phyloP scores from a whole-genome alignment of 2,113 vertebrate genomes.

The Oncorhynchus masou region DNA sequence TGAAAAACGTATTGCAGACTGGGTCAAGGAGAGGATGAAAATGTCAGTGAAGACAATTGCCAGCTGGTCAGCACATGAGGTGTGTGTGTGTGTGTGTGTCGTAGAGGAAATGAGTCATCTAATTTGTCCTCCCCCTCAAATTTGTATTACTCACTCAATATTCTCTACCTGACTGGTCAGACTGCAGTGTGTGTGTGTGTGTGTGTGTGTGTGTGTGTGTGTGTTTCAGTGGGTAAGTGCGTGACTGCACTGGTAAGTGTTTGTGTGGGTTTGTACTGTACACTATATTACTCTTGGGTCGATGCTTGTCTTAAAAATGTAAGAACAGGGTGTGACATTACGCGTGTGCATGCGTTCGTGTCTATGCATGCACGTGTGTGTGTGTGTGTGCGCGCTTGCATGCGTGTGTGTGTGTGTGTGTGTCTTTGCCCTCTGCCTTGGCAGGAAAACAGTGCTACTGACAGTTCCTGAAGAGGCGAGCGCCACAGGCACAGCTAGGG shows the following conservation, averaged over 20 bases:
- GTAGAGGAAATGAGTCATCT: slow-evolving; percentile 61
- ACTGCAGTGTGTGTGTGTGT: not conserved
- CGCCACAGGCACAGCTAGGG: slow-evolving; percentile 45
- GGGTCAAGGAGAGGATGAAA: no score
- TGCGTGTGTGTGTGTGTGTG: not conserved
- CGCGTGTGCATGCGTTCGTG: slow-evolving; percentile 16
- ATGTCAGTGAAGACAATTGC: no score
- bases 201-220: no score
- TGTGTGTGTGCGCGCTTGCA: not conserved
- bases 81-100: slow-evolving; percentile 36
- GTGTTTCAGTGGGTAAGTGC: slow-evolving; percentile 2
- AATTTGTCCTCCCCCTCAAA: slow-evolving; percentile 46
- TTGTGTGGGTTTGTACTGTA: slow-evolving; percentile 15
- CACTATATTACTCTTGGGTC: no score
- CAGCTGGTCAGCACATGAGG: no score
- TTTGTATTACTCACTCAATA: slow-evolving; percentile 49
- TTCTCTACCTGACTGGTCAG: slow-evolving; percentile 36
- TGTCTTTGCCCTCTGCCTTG: slow-evolving; percentile 34
- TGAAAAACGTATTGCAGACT: no score
- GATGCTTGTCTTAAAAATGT: no score
- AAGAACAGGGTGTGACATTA: slow-evolving; percentile 13
- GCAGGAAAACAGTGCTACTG: slow-evolving; percentile 41
- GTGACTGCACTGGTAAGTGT: slow-evolving; percentile 11
- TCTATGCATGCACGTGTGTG: not conserved
- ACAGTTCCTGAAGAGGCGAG: slow-evolving; percentile 38